Evolutionary conservation across 2,797 vertebrate genomes (phyloP).

Genomic region (Tragelaphus oryx): DNA sequence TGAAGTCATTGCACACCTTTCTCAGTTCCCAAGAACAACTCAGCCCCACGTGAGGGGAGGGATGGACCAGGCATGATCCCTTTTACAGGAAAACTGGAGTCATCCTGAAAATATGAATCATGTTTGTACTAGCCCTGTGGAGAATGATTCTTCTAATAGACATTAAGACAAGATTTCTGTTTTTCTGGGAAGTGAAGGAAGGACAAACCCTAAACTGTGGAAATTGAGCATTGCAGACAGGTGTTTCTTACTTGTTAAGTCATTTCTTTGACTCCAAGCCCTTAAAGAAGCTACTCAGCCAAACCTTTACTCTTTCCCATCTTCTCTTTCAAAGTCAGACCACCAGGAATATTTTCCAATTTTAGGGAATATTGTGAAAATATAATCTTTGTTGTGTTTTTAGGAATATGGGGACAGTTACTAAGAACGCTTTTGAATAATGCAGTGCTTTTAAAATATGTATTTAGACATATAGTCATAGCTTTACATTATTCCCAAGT

Average conservation of each 20-base stretch:
- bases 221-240: background rate
- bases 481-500: background rate
- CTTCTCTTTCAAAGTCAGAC: background rate
- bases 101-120: constrained; percentile 60
- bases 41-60: background rate
- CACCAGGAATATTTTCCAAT: background rate
- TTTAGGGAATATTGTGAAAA: background rate
- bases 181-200: background rate
- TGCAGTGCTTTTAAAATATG: background rate
- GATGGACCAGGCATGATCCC: background rate
- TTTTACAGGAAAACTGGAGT: constrained; percentile 58
- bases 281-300: background rate
- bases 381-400: background rate
- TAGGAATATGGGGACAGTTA: background rate
- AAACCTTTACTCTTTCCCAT: background rate
- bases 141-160: constrained; percentile 20
- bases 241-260: background rate
- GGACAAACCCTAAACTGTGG: background rate
- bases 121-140: background rate
- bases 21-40: background rate
- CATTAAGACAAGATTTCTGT: background rate
- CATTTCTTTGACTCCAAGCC: background rate
- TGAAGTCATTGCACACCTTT: background rate
- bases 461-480: constrained; percentile 2
- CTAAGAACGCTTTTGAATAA: background rate